These are phyloP conservation scores for Cydia strobilella DNA, from an alignment of 1,140 invertebrate species.

Conservation along the genomic window DNA sequence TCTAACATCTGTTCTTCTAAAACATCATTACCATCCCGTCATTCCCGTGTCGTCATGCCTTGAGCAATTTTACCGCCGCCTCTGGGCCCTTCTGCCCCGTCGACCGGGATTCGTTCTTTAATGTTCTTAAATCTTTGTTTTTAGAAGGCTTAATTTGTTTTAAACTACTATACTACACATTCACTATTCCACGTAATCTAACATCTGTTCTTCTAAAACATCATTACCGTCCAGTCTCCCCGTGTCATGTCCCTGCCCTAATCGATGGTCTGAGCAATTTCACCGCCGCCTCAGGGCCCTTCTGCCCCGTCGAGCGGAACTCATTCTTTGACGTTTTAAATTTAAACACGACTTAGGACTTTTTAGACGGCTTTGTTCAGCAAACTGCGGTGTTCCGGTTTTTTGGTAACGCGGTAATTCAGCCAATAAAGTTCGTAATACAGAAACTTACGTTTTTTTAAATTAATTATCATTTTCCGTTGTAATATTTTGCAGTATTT, in stretches of 20 bases:
- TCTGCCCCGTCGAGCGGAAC: constrained; percentile 8
- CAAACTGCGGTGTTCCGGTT: too few species aligned
- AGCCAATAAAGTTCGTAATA: too few species aligned
- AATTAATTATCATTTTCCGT: too few species aligned
- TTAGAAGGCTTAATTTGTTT: too few species aligned
- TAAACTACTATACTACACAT: too few species aligned
- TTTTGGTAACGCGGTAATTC: too few species aligned
- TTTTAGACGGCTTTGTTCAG: neutral
- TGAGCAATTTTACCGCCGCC: neutral
- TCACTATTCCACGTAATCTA: too few species aligned
- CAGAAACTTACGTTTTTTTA: too few species aligned
- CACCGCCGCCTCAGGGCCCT: neutral
- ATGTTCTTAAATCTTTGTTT: neutral
- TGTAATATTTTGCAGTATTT: too few species aligned
- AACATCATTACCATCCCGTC: neutral
- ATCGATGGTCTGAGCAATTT: neutral
- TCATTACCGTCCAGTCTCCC: neutral
- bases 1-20: neutral
- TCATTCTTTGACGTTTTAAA: constrained; percentile 5
- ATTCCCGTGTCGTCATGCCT: neutral
- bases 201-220: neutral
- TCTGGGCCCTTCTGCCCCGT: neutral
- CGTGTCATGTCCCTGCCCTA: neutral
- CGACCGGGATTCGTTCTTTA: neutral
- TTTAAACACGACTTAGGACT: neutral